Conservation (phyloP, 1,140 invertebrate species). For the Harpegnathos saltator region DNA sequence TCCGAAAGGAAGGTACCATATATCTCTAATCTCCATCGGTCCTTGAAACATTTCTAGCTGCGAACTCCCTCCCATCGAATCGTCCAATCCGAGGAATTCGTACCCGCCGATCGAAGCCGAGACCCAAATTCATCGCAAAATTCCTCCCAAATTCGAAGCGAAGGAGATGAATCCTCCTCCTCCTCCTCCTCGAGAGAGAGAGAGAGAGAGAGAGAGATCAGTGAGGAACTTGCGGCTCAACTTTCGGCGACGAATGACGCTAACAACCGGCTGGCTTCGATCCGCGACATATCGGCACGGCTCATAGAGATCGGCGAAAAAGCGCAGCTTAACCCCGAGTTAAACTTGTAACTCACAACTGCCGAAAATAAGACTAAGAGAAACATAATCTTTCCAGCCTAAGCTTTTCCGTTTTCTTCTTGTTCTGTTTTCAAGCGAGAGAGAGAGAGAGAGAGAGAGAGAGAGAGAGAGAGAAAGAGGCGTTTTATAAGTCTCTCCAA, state of each 20-base stretch:
- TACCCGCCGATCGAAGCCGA: background rate
- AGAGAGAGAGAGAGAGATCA: too few species aligned
- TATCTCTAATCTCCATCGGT: too few species aligned
- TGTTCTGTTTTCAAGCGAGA: too few species aligned
- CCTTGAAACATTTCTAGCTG: too few species aligned
- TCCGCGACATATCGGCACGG: background rate
- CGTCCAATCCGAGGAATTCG: background rate
- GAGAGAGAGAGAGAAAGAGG: too few species aligned
- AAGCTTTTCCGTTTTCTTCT: slow-evolving; percentile 26
- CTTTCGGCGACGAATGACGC: slow-evolving; percentile 4
- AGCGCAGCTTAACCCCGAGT: background rate
- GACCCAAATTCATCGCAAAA: background rate
- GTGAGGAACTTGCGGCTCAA: slow-evolving; percentile 15
- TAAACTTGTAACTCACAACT: slow-evolving; percentile 69
- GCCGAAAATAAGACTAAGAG: slow-evolving; percentile 79
- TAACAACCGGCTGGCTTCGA: background rate
- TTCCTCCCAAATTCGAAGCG: background rate
- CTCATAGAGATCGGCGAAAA: background rate
- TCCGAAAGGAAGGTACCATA: background rate
- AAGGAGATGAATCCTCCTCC: slow-evolving; percentile 37
- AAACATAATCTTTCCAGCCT: slow-evolving; percentile 77
- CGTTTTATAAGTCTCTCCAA: slow-evolving; percentile 42
- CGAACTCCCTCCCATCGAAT: background rate
- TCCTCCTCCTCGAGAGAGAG: too few species aligned
- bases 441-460: too few species aligned